Evolutionary conservation across 2,797 vertebrate genomes (phyloP), one percentile per base, ranked within the genome.

Genomic region (Muscicapa comitata): DNA sequence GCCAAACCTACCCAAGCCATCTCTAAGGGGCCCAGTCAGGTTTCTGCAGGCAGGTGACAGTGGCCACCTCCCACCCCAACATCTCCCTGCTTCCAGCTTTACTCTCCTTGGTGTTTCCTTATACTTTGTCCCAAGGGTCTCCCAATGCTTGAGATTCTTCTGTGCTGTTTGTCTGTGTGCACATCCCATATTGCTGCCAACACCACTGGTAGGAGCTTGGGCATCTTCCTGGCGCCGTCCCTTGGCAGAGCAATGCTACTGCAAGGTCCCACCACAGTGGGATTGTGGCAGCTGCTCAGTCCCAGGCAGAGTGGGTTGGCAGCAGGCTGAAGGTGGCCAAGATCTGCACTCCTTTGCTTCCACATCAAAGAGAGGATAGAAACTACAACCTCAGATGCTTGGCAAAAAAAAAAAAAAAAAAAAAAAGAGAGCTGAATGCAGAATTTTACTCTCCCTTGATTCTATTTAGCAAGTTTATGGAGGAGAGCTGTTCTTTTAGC

Each of bases 401-500:
- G 57, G n/a, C 45, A 63, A 20, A 26, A 45, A 48, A 43, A 31
- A 33, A 33, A 50, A 29, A 37, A 37, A 37, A 38, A 38, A 38
- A 37, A 45, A 45, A 45, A 45, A 45, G 18, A 79, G 20, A 43
- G 35, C 35, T 83, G 76, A 86, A 81, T 68, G 38, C 33, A 78
- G 73, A 75, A 67, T 80, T 89, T 91, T 47, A 68, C n/a, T 47
- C 68, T 91, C 48, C 47, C 38, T 76, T 58, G 50, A 71, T 85
- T 87, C 90, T 72, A 75, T 83, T 93, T 83, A 89, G 68, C 78
- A 93, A 75, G 65, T 72, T 93, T 87, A 68, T 86, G 35, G 33
- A 93, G 68, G 8, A 74, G 61, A 91, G 57, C 24, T 72, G 88
- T 37, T 91, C 54, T 91, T 94, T 91, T 58, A 77, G 61, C 45